Base-by-base conservation (phyloP, 2,888 invertebrate genomes). In the Andrena haemorrhoa region DNA sequence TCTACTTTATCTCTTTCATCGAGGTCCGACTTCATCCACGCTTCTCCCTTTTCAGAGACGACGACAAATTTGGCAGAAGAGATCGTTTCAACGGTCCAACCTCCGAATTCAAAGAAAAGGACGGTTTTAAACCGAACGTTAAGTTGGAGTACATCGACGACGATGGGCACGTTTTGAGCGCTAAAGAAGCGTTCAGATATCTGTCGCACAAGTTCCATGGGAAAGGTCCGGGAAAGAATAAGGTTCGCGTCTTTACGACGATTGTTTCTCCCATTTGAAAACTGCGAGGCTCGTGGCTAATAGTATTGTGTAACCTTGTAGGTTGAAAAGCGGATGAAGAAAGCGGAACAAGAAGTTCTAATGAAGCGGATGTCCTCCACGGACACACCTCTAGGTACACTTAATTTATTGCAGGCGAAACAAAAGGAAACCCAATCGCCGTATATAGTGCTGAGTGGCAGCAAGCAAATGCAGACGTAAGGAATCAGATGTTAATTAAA, bases 131-230 rank as follows among this genome's bases (percentile, higher is more conserved):
- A 91, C 99, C 99, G 1, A 98, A 97, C 93, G 97, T 99, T 53
- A 98, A 98, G 94, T 95, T 99, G 90, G 98, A 99, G 93, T 99
- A 99, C 94, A 98, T 98, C 86, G 99, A 99, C 94, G 99, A 99
- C 92, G 97, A 98, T 92, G 99, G 99, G 0, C 97, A 98, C 75
- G 96, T 97, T 89, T 95, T 99, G 80, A 97, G 97, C 91, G 97
- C 97, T 75, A 99, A 99, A 94, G 99, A 99, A 95, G 99, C 99
- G 65, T 99, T 99, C 95, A 95, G 98, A 87, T 98, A 98, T 95
- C 95, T 99, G 73, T 98, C 98, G 31, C 99, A 99, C 94, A 98
- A 99, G 95, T 99, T 99, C 95, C 99, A 99, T 95, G 99, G 99
- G 71, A 99, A 99, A 95, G 99, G 99, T 1, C 99, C 99, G 26